phyloP scores from a whole-genome alignment of 2,888 invertebrate genomes.

The Lasiommata megera region DNA sequence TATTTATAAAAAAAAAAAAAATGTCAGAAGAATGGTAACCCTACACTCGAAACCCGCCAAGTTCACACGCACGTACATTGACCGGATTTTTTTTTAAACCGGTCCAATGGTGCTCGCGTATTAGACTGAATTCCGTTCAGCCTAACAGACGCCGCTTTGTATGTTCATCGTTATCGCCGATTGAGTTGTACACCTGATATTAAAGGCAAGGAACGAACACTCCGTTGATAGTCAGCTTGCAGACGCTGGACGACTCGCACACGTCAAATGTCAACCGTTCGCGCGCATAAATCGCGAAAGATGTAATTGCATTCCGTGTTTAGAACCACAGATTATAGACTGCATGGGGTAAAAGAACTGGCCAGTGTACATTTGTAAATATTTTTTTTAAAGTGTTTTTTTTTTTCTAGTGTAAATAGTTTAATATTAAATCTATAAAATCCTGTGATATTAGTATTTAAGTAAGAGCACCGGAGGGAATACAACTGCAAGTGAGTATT shows the following conservation, averaged over 20 bases:
- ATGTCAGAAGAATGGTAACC: slow-evolving; percentile 21
- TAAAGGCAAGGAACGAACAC: slow-evolving; percentile 50
- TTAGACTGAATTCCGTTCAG: slow-evolving; percentile 27
- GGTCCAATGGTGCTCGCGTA: slow-evolving; percentile 41
- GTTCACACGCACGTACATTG: slow-evolving; percentile 43
- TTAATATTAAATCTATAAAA: slow-evolving; percentile 51
- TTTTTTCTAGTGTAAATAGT: slow-evolving; percentile 46
- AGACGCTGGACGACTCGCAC: slow-evolving; percentile 48
- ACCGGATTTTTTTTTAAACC: slow-evolving; percentile 44
- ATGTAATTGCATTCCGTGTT: slow-evolving; percentile 37
- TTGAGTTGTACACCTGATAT: slow-evolving; percentile 68
- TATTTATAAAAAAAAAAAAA: not conserved
- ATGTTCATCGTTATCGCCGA: slow-evolving; percentile 56
- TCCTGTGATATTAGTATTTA: slow-evolving; percentile 74
- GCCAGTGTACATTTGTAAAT: slow-evolving; percentile 55
- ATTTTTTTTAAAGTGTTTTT: slow-evolving; percentile 44
- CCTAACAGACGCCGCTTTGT: slow-evolving; percentile 41
- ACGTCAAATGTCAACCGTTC: slow-evolving; percentile 38
- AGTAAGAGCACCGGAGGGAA: slow-evolving; percentile 49
- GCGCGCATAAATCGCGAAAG: slow-evolving; percentile 35
- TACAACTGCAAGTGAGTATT: slow-evolving; percentile 62
- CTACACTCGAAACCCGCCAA: slow-evolving; percentile 25
- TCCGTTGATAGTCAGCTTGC: slow-evolving; percentile 51
- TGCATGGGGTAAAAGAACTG: slow-evolving; percentile 41
- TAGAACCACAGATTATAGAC: slow-evolving; percentile 39